phyloP scores from a whole-genome alignment of 2,797 vertebrate species.

The Sebastolobus altivelis region DNA sequence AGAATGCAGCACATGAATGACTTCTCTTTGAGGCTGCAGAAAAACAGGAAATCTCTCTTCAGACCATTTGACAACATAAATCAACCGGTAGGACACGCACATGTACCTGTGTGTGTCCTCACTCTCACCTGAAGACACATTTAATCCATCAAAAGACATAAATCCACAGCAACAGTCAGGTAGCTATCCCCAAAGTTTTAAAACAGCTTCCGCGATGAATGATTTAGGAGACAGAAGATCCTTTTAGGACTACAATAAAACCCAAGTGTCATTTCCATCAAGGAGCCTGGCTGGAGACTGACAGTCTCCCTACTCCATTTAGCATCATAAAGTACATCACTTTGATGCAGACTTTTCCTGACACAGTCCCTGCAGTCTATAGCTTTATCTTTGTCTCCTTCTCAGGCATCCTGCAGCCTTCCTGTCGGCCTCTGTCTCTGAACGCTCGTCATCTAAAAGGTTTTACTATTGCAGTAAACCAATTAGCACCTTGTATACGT shows the following conservation, averaged over 20 bases:
- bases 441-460: constrained; percentile 19
- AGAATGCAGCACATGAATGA: constrained; percentile 16
- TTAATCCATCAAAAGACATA: constrained; percentile 50
- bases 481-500: constrained; percentile 16
- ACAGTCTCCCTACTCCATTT: constrained; percentile 63
- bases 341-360: constrained; percentile 56
- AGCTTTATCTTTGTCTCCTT: constrained; percentile 27
- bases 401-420: constrained; percentile 17
- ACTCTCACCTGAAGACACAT: constrained; percentile 32
- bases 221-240: constrained; percentile 70
- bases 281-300: constrained; percentile 52
- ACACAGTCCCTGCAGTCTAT: constrained; percentile 43
- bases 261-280: constrained; percentile 66
- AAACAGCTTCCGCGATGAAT: constrained; percentile 52
- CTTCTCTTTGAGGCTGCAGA: constrained; percentile 15
- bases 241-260: constrained; percentile 70
- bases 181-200: constrained; percentile 59
- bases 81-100: constrained; percentile 16
- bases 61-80: constrained; percentile 33
- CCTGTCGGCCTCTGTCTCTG: constrained; percentile 5
- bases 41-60: constrained; percentile 13
- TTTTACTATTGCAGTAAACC: constrained; percentile 27
- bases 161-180: constrained; percentile 46
- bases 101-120: constrained; percentile 26
- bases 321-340: constrained; percentile 63